These are phyloP conservation scores for Balearica regulorum DNA, from an alignment of 2,797 vertebrate genomes.

Conservation along the genomic window DNA sequence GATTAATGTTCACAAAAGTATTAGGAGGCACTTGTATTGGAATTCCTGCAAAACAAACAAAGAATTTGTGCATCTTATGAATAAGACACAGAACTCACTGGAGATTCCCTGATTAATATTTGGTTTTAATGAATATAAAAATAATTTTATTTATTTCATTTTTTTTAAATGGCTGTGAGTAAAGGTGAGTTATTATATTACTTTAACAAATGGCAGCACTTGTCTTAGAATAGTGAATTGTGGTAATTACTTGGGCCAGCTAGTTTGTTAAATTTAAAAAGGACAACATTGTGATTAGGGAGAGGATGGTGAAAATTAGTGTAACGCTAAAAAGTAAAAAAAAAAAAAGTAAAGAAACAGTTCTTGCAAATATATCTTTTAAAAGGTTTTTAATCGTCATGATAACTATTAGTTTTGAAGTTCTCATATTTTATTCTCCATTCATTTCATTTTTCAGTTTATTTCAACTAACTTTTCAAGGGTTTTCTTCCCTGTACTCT, in stretches of 20 bases:
- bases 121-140: not conserved
- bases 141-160: conserved; percentile 8
- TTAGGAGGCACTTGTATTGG: not conserved
- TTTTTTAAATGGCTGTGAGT: not conserved
- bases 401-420: not conserved
- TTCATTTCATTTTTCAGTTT: not conserved
- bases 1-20: conserved; percentile 82
- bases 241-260: not conserved
- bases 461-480: not conserved
- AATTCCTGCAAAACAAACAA: conserved; percentile 66
- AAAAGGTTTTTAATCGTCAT: not conserved
- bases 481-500: not conserved
- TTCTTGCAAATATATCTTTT: not conserved
- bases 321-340: not conserved
- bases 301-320: not conserved
- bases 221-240: not conserved
- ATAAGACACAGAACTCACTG: not conserved
- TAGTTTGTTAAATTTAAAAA: not conserved
- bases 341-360: not conserved
- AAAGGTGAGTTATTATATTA: not conserved
- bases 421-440: not conserved
- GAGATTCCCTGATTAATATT: conserved; percentile 2
- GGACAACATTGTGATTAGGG: not conserved
- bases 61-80: not conserved
- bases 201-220: not conserved